Evolutionary conservation across 2,888 invertebrate species (phyloP).

Genomic region (Drosophila neutralis): DNA sequence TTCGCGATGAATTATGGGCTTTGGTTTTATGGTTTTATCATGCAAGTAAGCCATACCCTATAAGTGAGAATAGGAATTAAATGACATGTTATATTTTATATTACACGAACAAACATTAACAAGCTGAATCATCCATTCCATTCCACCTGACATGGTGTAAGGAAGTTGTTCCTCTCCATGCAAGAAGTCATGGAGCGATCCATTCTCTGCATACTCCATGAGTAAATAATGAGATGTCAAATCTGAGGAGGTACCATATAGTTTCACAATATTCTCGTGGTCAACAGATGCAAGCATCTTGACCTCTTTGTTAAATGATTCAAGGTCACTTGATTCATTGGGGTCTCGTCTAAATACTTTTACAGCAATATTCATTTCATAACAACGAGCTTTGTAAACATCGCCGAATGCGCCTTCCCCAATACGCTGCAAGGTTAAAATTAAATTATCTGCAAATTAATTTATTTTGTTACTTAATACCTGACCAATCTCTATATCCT

Average conservation of each 20-base stretch:
- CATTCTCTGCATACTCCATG: conserved; percentile 3
- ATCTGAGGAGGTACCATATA: too few species aligned
- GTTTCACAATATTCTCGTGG: too few species aligned
- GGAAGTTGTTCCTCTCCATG: neutral
- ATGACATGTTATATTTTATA: neutral
- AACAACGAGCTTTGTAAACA: neutral
- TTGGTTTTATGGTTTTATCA: too few species aligned
- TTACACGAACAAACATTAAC: conserved; percentile 1
- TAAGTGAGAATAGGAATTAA: too few species aligned
- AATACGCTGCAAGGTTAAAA: neutral
- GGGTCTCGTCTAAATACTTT: too few species aligned
- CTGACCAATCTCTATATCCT: neutral
- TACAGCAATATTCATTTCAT: neutral
- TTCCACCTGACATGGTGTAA: neutral
- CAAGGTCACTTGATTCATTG: too few species aligned
- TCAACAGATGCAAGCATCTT: too few species aligned
- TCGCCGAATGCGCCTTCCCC: neutral
- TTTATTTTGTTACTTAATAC: neutral
- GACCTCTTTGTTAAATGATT: too few species aligned
- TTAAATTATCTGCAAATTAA: neutral
- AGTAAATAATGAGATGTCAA: neutral
- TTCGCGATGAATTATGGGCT: too few species aligned
- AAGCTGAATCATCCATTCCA: conserved; percentile 6
- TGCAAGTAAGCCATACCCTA: too few species aligned
- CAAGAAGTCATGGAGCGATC: neutral